A percentile compares a stretch with the other conserved stretches of the same genome.
Evolutionary conservation across 2,888 invertebrate genomes (phyloP).

Genomic region (Philereme vetulata): DNA sequence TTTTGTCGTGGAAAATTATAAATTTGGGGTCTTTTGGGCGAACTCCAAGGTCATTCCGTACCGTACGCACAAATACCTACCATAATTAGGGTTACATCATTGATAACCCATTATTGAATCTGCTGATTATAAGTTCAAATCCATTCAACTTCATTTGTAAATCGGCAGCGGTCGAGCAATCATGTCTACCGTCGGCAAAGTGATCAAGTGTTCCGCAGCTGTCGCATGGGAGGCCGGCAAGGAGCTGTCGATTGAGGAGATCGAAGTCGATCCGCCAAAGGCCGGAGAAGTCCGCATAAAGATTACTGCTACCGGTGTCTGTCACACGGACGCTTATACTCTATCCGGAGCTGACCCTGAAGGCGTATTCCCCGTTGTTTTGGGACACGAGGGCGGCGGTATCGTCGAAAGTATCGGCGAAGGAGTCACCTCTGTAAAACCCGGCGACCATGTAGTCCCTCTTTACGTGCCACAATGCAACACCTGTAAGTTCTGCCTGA

Average conservation of each 20-base stretch:
- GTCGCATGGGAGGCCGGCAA: slow-evolving; percentile 98
- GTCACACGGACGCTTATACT: slow-evolving; percentile 97
- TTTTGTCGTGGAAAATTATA: too few species aligned
- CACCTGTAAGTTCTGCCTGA: slow-evolving; percentile 98
- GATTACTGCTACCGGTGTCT: slow-evolving; percentile 91
- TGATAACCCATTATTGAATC: not conserved
- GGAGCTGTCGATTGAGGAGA: slow-evolving; percentile 93
- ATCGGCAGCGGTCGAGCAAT: slow-evolving; percentile 45
- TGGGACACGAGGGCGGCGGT: slow-evolving; percentile 98
- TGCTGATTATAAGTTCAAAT: slow-evolving; percentile 10
- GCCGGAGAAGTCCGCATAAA: slow-evolving; percentile 95
- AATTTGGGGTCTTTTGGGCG: not conserved
- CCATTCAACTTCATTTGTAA: slow-evolving; percentile 45
- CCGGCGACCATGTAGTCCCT: slow-evolving; percentile 98
- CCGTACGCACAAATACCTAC: slow-evolving; percentile 12
- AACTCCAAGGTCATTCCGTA: slow-evolving; percentile 19
- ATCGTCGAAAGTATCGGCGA: slow-evolving; percentile 98
- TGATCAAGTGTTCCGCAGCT: slow-evolving; percentile 96
- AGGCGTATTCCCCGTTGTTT: slow-evolving; percentile 94
- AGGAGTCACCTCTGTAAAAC: slow-evolving; percentile 92
- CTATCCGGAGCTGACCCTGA: slow-evolving; percentile 94
- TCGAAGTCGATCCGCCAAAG: slow-evolving; percentile 97
- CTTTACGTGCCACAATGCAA: slow-evolving; percentile 98
- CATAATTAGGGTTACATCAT: slow-evolving; percentile 49
- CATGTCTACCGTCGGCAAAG: slow-evolving; percentile 83